Evolutionary conservation across 2,888 invertebrate species (phyloP).

Genomic region (Rhimphoctona megacephalus): DNA sequence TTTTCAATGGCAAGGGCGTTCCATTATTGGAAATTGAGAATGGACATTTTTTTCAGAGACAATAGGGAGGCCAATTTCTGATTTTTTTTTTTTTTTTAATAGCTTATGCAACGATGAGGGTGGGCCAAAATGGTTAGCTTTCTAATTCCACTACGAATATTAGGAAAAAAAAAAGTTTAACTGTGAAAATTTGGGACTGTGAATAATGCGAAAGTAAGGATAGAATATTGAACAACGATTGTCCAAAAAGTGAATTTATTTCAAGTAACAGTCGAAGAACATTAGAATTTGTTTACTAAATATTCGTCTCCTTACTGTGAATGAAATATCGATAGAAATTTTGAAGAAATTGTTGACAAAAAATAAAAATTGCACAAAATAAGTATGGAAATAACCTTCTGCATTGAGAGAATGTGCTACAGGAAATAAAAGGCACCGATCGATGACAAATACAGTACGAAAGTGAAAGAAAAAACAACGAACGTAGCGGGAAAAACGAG

Average conservation of each 20-base stretch:
- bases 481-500: background rate
- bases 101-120: slow-evolving; percentile 15
- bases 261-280: background rate
- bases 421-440: background rate
- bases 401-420: background rate
- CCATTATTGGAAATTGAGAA: background rate
- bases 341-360: background rate
- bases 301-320: background rate
- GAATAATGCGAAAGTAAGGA: too few species aligned
- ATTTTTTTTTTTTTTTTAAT: background rate
- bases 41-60: background rate
- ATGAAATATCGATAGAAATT: background rate
- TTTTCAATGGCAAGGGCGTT: slow-evolving; percentile 42
- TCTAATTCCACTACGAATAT: background rate
- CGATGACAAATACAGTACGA: slow-evolving; percentile 17
- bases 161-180: background rate
- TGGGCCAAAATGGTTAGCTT: background rate
- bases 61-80: slow-evolving; percentile 47
- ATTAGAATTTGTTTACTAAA: background rate
- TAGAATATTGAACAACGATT: background rate
- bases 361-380: background rate
- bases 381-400: background rate
- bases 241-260: background rate
- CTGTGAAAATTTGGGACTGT: background rate
- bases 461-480: slow-evolving; percentile 26